These are phyloP conservation scores for Oreonectes daqikongensis DNA, from an alignment of 2,797 vertebrate genomes.

Conservation along the genomic window DNA sequence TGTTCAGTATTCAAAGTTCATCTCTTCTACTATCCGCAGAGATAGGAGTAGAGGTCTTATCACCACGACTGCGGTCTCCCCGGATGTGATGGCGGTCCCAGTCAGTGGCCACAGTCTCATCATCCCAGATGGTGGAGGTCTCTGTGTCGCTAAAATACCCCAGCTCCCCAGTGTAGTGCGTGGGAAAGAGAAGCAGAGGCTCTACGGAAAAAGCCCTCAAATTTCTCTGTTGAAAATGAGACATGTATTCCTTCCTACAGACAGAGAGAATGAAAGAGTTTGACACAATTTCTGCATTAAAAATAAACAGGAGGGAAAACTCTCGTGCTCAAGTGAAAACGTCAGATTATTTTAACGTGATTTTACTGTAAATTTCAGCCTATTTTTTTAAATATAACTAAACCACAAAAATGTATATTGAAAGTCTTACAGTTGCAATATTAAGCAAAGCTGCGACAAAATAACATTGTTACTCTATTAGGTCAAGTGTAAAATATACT, in stretches of 20 bases:
- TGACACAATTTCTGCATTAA: background rate
- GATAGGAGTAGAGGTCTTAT: conserved; percentile 73
- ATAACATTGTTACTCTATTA: background rate
- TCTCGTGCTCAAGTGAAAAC: background rate
- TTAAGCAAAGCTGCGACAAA: too few species aligned
- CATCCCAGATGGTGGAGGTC: conserved; percentile 98
- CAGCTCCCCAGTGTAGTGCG: conserved; percentile 94
- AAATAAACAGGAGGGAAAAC: background rate
- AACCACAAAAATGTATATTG: background rate
- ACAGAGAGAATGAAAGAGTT: conserved; percentile 22
- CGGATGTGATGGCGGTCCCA: conserved; percentile 89
- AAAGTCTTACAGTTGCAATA: background rate
- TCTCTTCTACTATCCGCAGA: conserved; percentile 86
- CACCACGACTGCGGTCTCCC: conserved; percentile 84
- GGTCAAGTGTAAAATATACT: conserved; percentile 2
- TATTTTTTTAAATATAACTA: too few species aligned
- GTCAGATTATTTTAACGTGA: too few species aligned
- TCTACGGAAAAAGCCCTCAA: conserved; percentile 93
- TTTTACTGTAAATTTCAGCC: too few species aligned
- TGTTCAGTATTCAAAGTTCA: conserved; percentile 85
- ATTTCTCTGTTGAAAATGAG: conserved; percentile 82
- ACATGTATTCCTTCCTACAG: conserved; percentile 83
- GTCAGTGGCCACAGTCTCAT: conserved; percentile 88
- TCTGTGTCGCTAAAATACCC: conserved; percentile 97
- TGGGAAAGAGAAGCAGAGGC: conserved; percentile 92